phyloP scores from a whole-genome alignment of 1,140 invertebrate genomes.

The Piezodorus guildinii region DNA sequence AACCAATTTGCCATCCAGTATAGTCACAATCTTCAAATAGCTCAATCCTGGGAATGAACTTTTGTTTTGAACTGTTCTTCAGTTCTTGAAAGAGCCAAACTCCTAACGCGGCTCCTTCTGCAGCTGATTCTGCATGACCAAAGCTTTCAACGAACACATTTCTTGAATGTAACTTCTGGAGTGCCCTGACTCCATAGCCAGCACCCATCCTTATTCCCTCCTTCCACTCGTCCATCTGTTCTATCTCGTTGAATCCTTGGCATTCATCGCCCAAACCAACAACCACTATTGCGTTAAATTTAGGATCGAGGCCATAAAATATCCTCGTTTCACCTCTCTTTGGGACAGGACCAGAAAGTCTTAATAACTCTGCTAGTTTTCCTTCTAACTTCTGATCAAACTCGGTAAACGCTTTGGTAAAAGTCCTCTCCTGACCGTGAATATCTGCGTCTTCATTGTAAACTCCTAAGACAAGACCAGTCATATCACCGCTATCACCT shows the following conservation, averaged over 20 bases:
- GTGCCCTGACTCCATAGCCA: slow-evolving; percentile 34
- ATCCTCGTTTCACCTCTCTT: slow-evolving; percentile 36
- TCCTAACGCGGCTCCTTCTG: slow-evolving; percentile 38
- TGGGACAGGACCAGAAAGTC: slow-evolving; percentile 33
- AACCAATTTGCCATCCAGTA: slow-evolving; percentile 43
- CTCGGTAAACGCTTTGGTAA: slow-evolving; percentile 12
- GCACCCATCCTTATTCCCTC: slow-evolving; percentile 39
- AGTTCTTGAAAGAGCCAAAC: slow-evolving; percentile 41
- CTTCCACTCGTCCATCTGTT: slow-evolving; percentile 37
- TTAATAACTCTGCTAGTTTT: slow-evolving; percentile 24
- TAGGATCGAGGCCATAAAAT: slow-evolving; percentile 35
- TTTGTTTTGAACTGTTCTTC: slow-evolving; percentile 33
- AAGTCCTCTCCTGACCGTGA: neutral
- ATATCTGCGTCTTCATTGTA: neutral
- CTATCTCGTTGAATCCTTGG: slow-evolving; percentile 34
- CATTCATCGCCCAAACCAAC: slow-evolving; percentile 39
- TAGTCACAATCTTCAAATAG: slow-evolving; percentile 32
- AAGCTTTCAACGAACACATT: slow-evolving; percentile 40
- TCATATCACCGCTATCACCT: neutral
- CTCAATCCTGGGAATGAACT: slow-evolving; percentile 19
- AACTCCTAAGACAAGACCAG: neutral
- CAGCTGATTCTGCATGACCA: slow-evolving; percentile 40
- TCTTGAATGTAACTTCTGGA: slow-evolving; percentile 34
- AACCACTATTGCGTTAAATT: slow-evolving; percentile 36
- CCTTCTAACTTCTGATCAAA: slow-evolving; percentile 23